Percentiles rank a stretch among this genome's conserved stretches.
Evolutionary conservation across 2,888 invertebrate species (phyloP).

Genomic region (Blastobasis lacticolella): DNA sequence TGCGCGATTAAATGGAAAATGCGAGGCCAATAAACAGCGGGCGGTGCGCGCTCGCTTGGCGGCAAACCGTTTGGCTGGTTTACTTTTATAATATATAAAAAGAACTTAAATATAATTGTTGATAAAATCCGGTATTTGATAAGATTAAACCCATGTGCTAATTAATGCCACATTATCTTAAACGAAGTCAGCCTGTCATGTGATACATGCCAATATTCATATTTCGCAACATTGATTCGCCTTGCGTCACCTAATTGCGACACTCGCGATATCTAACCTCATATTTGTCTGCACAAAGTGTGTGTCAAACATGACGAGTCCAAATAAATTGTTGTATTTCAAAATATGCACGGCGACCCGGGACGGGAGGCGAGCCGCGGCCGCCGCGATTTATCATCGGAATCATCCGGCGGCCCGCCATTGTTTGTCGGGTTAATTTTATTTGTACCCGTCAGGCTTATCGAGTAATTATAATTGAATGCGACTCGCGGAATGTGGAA

Average conservation of each 20-base stretch:
- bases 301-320: no score
- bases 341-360: no score
- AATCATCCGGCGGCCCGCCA: slow-evolving; percentile 41
- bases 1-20: slow-evolving; percentile 67
- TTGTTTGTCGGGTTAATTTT: slow-evolving; percentile 69
- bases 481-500: slow-evolving; percentile 49
- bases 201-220: neutral
- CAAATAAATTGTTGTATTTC: no score
- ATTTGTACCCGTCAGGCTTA: slow-evolving; percentile 59
- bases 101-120: no score
- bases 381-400: slow-evolving; percentile 60
- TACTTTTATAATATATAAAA: no score
- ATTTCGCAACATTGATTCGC: neutral
- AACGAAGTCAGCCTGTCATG: no score
- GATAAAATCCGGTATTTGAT: no score
- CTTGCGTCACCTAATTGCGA: neutral
- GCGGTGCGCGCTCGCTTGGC: no score
- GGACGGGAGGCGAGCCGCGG: slow-evolving; percentile 32
- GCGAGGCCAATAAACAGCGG: slow-evolving; percentile 58
- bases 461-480: slow-evolving; percentile 60
- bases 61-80: no score
- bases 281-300: no score
- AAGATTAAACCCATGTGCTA: no score
- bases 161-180: no score
- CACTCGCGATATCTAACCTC: slow-evolving; percentile 2